Conservation (phyloP, 1,140 invertebrate genomes). For the Halesus radiatus region DNA sequence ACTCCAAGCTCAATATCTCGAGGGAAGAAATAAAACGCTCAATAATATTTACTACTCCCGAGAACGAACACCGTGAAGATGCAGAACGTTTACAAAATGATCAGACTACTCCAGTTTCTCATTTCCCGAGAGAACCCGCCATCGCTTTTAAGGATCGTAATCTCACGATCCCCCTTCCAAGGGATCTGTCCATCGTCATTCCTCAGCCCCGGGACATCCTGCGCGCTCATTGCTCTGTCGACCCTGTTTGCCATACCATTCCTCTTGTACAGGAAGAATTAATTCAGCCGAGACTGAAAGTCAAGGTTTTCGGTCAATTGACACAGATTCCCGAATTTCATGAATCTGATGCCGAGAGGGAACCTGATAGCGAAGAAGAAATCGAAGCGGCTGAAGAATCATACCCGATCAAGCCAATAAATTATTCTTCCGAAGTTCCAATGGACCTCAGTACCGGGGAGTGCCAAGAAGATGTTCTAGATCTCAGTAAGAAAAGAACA, state of each 20-base stretch:
- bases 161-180: conserved; percentile 49
- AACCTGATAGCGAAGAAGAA: conserved; percentile 59
- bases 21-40: conserved; percentile 70
- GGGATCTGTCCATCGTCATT: conserved; percentile 54
- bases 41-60: conserved; percentile 64
- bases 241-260: conserved; percentile 51
- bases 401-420: conserved; percentile 57
- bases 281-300: conserved; percentile 71
- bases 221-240: conserved; percentile 53
- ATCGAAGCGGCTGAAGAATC: conserved; percentile 31
- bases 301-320: conserved; percentile 74
- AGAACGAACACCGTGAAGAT: conserved; percentile 64
- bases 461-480: conserved; percentile 79
- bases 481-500: conserved; percentile 86
- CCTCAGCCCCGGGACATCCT: conserved; percentile 53
- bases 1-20: conserved; percentile 67
- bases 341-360: conserved; percentile 64
- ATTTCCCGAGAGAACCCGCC: conserved; percentile 65
- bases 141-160: conserved; percentile 24
- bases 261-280: conserved; percentile 58
- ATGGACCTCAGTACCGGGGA: conserved; percentile 81
- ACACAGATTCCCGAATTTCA: conserved; percentile 70
- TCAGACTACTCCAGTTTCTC: conserved; percentile 67
- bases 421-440: conserved; percentile 73
- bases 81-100: conserved; percentile 59